Evolutionary conservation across 2,797 vertebrate species (phyloP), one percentile per base, ranked within the genome.

Genomic region (Cyprinodon diabolis): DNA sequence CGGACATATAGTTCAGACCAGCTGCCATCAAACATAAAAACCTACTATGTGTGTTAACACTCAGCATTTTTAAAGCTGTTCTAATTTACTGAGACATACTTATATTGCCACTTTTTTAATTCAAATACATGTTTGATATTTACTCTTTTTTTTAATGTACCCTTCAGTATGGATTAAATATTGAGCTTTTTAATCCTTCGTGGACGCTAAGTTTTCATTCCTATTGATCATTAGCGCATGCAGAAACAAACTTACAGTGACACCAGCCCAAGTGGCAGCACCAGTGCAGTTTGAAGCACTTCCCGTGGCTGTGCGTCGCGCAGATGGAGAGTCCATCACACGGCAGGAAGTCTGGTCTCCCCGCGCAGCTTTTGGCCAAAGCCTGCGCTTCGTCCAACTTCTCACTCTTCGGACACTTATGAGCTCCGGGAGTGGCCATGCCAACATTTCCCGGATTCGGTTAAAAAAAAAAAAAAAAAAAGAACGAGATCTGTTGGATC

Each of bases 241-340:
- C 12, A 75, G 71, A 74, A 67, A 60, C 17, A 15, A 90, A 98
- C 98, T 99, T 95, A 99, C 98, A 99, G 96, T 99, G 98, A 91
- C 98, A 99, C 98, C 98, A 99, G 89, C 98, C 98, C 86, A 99
- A 94, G 94, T 98, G 97, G 91, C 98, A 99, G 95, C 98, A 99
- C 98, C 98, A 99, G 95, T 99, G 98, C 89, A 99, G 97, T 91
- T 97, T 98, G 95, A 98, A 99, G 95, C 98, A 99, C 94, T 97
- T 98, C 86, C 98, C 98, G 77, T 99, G 98, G 93, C 97, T 99
- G 95, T 99, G 98, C 66, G 97, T 99, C 67, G 97, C 96, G 93
- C 98, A 99, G 93, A 98, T 97, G 89, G 97, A 98, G 81, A 98
- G 96, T 84, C 98, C 97, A 82, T 98, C 98, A 84, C 98, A 99